Conservation (phyloP, 1,140 invertebrate genomes). For the Saccostrea cuccullata region DNA sequence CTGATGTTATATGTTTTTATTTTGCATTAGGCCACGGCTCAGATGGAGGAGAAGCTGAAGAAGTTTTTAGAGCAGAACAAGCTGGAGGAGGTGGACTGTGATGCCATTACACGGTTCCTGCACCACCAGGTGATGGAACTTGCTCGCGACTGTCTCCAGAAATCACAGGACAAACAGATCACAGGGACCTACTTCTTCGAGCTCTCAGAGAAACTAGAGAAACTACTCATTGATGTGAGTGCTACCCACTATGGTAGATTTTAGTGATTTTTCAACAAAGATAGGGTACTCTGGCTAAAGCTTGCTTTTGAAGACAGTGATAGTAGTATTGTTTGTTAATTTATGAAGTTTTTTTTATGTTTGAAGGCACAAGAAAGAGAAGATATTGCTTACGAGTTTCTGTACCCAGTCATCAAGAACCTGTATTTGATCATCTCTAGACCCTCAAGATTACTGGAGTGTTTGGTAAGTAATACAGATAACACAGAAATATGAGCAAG, state of each 20-base stretch:
- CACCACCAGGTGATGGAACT: conserved; percentile 97
- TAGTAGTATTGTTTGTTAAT: not conserved
- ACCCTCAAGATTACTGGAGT: conserved; percentile 96
- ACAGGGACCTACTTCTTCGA: conserved; percentile 97
- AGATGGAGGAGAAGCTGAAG: conserved; percentile 94
- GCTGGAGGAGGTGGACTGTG: conserved; percentile 81
- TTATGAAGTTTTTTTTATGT: not conserved
- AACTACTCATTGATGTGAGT: conserved; percentile 89
- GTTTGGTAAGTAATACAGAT: conserved; percentile 82
- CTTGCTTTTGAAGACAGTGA: not conserved
- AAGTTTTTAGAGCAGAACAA: conserved; percentile 87
- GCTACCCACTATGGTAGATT: not conserved
- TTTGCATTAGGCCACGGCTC: conserved; percentile 83
- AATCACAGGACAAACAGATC: conserved; percentile 95
- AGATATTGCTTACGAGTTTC: conserved; percentile 89
- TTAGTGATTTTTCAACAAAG: not conserved
- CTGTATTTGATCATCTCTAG: conserved; percentile 96
- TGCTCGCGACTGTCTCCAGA: conserved; percentile 95
- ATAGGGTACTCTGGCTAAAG: not conserved
- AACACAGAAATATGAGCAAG: too few relatives aligned
- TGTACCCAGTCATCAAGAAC: conserved; percentile 90
- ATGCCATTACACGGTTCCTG: conserved; percentile 95
- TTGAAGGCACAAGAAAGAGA: conserved; percentile 93
- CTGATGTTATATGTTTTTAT: too few relatives aligned
- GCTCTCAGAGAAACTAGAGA: conserved; percentile 96